Evolutionary conservation across 2,113 vertebrate species (phyloP).

Genomic region (Cebus imitator): DNA sequence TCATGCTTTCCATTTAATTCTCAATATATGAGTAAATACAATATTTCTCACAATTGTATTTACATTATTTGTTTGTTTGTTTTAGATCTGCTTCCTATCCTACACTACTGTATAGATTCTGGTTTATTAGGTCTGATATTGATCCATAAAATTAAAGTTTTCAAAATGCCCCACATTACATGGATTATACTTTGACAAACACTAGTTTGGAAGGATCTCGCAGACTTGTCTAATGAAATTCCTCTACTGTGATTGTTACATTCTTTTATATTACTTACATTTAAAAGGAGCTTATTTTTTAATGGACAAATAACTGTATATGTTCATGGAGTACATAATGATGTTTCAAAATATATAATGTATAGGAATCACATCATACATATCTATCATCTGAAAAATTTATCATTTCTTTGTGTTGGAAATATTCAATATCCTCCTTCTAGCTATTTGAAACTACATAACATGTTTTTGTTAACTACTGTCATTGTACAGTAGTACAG

Average conservation of each 20-base stretch:
- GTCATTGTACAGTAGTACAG: neutral
- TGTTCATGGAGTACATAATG: neutral
- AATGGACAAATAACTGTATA: neutral
- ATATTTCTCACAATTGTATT: neutral
- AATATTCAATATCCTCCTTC: neutral
- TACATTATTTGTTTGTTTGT: neutral
- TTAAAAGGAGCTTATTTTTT: neutral
- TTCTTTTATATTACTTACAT: neutral
- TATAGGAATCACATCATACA: neutral
- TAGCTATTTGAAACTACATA: neutral
- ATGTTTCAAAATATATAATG: neutral
- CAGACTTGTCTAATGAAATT: neutral
- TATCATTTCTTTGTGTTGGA: neutral
- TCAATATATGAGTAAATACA: fast-evolving
- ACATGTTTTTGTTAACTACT: neutral
- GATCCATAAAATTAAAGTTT: neutral
- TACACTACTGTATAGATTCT: neutral
- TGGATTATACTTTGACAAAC: neutral
- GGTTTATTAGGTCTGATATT: neutral
- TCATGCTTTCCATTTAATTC: neutral
- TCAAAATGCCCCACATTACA: neutral
- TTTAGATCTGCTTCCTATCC: neutral
- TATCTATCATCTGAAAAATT: neutral
- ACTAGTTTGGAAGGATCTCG: neutral
- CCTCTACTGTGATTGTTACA: neutral